Percentiles rank a stretch among this genome's conserved stretches.
These are phyloP conservation scores for Lanius collurio DNA, from an alignment of 2,113 vertebrate genomes.

Conservation along the genomic window DNA sequence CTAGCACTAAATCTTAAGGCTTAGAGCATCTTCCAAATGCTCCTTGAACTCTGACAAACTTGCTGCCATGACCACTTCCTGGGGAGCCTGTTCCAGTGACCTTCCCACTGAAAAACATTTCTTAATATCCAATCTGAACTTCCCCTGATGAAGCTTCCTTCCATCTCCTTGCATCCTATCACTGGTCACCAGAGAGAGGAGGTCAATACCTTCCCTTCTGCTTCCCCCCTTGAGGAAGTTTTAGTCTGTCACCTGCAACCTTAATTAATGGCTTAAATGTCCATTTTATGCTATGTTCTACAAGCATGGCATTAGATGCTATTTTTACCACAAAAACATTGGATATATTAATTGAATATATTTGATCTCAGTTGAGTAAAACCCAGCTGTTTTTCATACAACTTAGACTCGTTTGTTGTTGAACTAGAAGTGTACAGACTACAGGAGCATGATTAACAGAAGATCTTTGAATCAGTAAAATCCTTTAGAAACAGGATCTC, in stretches of 20 bases:
- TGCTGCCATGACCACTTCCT: not conserved
- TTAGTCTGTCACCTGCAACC: not conserved
- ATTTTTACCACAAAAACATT: not conserved
- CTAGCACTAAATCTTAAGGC: not conserved
- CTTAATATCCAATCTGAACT: not conserved
- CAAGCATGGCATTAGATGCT: not conserved
- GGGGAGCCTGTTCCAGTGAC: not conserved
- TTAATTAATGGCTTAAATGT: not conserved
- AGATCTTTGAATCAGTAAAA: not conserved
- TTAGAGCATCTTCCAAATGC: not conserved
- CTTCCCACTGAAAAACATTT: not conserved
- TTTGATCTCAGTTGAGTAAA: not conserved
- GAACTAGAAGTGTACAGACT: fast-evolving
- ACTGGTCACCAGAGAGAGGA: not conserved
- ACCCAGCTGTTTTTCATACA: not conserved
- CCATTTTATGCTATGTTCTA: not conserved
- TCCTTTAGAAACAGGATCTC: not conserved
- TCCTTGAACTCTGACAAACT: not conserved
- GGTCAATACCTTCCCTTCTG: not conserved
- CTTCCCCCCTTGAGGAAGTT: not conserved
- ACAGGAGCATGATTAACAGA: not conserved
- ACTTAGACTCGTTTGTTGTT: not conserved
- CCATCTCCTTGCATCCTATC: not conserved
- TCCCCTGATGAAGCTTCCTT: not conserved
- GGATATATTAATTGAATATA: not conserved